Evolutionary conservation across 2,797 vertebrate species (phyloP), one percentile per base, ranked within the genome.

Genomic region (Sebastes wilsoni): DNA sequence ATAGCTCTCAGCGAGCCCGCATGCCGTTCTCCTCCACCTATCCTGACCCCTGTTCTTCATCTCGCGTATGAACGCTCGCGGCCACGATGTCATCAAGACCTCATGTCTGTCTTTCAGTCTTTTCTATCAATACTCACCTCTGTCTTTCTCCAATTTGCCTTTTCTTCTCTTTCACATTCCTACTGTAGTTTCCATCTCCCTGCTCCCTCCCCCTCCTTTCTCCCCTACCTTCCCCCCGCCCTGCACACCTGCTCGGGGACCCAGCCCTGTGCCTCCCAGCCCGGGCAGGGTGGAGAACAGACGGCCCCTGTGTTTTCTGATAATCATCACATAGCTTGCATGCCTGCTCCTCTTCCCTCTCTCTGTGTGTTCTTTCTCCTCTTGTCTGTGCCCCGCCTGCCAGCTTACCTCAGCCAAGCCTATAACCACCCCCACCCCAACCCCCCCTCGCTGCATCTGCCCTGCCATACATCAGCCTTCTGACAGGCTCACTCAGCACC

Each of bases 241-340:
- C 83, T 72, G 82, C 95, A 95, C 95, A 96, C 96, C 95, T 96
- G 96, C 89, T 95, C 76, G 22, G 84, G 75, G 89, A 80, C 87
- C 79, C 84, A 80, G 77, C 88, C 89, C 89, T 71, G 69, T 79
- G 84, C 91, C 92, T 92, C 85, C 79, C 73, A 82, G 90, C 81
- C 77, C 18, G 27, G 86, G 87, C 85, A 74, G 88, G 81, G 75
- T 72, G 68, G 83, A 84, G 92, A 95, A 96, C 95, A 96, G 94
- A 94, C 93, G 80, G 90, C 87, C 81, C 87, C 92, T 95, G 90
- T 95, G 93, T 94, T 93, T 91, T 85, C 89, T 92, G 94, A 94
- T 95, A 96, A 93, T 95, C 93, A 95, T 95, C 94, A 88, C 95
- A 95, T 96, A 93, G 92, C 94, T 95, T 70, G 85, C 94, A 95